Conservation (phyloP, 1,140 invertebrate genomes). For the Heliconius himera region DNA sequence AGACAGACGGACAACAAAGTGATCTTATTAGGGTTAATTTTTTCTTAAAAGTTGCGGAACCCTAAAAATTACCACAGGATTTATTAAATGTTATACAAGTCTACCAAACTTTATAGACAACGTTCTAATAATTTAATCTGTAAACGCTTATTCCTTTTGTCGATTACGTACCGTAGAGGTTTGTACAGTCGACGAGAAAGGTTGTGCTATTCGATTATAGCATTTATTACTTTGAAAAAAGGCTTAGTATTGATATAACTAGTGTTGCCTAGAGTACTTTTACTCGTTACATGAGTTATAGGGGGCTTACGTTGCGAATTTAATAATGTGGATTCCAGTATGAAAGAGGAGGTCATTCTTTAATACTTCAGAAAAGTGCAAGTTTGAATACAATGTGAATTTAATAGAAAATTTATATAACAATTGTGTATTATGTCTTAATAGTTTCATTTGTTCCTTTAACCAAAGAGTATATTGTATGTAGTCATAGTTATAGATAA, state of each 20-base stretch:
- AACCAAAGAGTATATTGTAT: background rate
- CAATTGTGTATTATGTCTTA: background rate
- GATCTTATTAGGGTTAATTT: too few relatives aligned
- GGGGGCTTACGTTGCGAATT: background rate
- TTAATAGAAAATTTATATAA: background rate
- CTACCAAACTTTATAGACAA: background rate
- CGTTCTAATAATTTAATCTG: background rate
- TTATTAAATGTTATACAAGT: background rate
- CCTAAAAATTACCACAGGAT: background rate
- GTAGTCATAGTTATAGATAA: background rate
- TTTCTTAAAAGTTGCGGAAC: too few relatives aligned
- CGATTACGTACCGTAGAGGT: conserved; percentile 4
- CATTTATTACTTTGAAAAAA: too few relatives aligned
- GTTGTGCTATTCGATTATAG: background rate
- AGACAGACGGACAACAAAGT: too few relatives aligned
- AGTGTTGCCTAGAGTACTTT: background rate
- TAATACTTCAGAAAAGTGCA: background rate
- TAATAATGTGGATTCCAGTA: background rate
- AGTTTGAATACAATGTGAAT: background rate
- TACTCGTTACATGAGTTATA: background rate
- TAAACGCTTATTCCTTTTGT: background rate
- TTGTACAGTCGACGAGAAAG: background rate
- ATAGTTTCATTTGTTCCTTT: background rate
- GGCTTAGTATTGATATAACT: background rate
- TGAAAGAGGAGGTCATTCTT: conserved; percentile 6